These are phyloP conservation scores for Gymnocheta viridis DNA, from an alignment of 2,888 invertebrate genomes.

Conservation along the genomic window DNA sequence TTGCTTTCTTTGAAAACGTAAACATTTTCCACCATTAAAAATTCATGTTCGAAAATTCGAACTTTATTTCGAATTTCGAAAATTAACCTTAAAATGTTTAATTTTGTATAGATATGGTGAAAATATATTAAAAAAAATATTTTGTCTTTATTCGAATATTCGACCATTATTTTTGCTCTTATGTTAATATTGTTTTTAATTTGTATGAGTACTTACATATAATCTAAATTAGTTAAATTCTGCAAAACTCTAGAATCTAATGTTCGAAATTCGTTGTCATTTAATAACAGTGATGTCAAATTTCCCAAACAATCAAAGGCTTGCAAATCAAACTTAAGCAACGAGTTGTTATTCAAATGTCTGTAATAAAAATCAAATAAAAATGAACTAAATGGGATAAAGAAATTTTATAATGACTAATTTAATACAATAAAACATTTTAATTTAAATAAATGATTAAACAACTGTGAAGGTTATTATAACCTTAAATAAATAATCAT, in stretches of 20 bases:
- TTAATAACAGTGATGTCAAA: slow-evolving; percentile 82
- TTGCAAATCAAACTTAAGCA: slow-evolving; percentile 80
- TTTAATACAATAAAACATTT: slow-evolving; percentile 63
- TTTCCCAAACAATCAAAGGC: slow-evolving; percentile 82
- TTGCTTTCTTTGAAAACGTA: not conserved
- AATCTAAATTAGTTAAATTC: slow-evolving; percentile 81
- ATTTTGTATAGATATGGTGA: too few relatives aligned
- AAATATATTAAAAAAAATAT: not conserved
- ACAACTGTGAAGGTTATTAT: too few relatives aligned
- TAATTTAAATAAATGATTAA: too few relatives aligned
- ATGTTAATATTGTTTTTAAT: not conserved
- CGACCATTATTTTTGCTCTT: not conserved
- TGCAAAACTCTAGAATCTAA: slow-evolving; percentile 80
- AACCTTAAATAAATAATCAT: too few relatives aligned
- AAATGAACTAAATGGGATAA: too few relatives aligned
- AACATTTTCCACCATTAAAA: not conserved
- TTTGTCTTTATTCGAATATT: not conserved
- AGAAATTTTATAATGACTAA: too few relatives aligned
- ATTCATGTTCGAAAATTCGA: slow-evolving; percentile 10
- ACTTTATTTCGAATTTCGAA: not conserved
- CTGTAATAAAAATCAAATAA: slow-evolving; percentile 75
- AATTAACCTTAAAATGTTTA: too few relatives aligned
- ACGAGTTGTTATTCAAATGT: slow-evolving; percentile 82
- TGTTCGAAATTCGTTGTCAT: slow-evolving; percentile 79
- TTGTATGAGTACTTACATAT: slow-evolving; percentile 81